phyloP scores from a whole-genome alignment of 2,888 invertebrate species.

The Plagiodera versicolora region DNA sequence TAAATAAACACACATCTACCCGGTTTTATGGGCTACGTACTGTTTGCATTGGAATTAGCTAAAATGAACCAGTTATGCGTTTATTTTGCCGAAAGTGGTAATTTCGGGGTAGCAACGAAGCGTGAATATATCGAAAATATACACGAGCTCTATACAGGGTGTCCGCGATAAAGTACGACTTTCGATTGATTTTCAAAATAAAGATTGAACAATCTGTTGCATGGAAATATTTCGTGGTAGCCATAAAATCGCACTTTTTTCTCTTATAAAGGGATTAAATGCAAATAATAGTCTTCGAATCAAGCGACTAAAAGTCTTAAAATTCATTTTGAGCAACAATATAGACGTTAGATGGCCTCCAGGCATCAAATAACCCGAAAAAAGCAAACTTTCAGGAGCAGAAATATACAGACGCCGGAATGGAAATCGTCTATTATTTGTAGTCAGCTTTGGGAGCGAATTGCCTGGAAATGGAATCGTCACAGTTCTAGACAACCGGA shows the following conservation, averaged over 20 bases:
- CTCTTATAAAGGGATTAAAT: no score
- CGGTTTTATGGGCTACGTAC: conserved; percentile 20
- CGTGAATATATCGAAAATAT: no score
- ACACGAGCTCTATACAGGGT: no score
- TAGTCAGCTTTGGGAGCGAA: neutral
- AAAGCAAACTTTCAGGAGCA: neutral
- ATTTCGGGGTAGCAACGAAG: neutral
- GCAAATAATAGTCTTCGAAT: no score
- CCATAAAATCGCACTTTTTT: no score
- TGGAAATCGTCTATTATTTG: conserved; percentile 8
- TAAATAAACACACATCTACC: conserved; percentile 12
- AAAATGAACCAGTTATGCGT: conserved; percentile 19
- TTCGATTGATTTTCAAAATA: no score
- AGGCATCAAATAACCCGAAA: neutral
- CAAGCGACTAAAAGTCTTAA: no score
- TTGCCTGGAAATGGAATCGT: conserved; percentile 5
- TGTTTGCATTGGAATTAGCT: conserved; percentile 21
- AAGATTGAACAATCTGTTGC: no score
- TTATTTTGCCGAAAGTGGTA: neutral
- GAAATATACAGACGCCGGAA: neutral
- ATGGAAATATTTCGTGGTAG: no score
- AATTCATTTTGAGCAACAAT: no score
- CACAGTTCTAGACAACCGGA: conserved; percentile 4
- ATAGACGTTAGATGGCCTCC: neutral
- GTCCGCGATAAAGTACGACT: no score